Evolutionary conservation across 2,113 vertebrate species (phyloP).

Genomic region (Morphnarchus princeps): DNA sequence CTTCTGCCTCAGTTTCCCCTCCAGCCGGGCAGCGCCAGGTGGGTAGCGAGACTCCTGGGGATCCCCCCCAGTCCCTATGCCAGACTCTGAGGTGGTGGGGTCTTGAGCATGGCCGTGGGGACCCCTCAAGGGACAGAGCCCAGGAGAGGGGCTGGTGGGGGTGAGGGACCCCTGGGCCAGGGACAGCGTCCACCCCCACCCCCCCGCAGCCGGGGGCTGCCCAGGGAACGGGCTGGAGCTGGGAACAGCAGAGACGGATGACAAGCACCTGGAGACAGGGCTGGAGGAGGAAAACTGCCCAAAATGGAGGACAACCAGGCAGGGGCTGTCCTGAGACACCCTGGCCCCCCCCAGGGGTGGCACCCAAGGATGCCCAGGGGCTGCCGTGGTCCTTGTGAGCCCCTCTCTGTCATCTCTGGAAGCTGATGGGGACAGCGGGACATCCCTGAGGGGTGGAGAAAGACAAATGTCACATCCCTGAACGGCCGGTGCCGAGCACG

Average conservation of each 20-base stretch:
- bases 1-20: background rate
- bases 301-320: background rate
- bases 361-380: background rate
- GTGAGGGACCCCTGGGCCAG: too few relatives aligned
- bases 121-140: background rate
- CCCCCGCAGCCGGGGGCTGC: too few relatives aligned
- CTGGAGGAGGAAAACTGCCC: background rate
- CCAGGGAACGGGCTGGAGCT: too few relatives aligned
- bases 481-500: too few relatives aligned
- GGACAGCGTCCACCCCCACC: too few relatives aligned
- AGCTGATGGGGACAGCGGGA: background rate
- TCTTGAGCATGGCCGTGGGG: background rate
- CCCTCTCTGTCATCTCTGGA: background rate
- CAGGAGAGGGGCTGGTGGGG: background rate
- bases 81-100: rapidly evolving
- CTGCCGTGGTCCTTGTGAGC: background rate
- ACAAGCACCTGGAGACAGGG: too few relatives aligned
- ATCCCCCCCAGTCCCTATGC: too few relatives aligned
- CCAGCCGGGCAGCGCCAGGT: rapidly evolving
- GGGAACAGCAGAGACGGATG: background rate
- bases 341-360: background rate
- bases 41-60: too few relatives aligned
- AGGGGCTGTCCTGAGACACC: background rate
- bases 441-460: too few relatives aligned
- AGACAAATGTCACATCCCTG: too few relatives aligned